Evolutionary conservation across 2,888 invertebrate genomes (phyloP), one percentile per base, ranked within the genome.

Genomic region (Athrips mouffetella): DNA sequence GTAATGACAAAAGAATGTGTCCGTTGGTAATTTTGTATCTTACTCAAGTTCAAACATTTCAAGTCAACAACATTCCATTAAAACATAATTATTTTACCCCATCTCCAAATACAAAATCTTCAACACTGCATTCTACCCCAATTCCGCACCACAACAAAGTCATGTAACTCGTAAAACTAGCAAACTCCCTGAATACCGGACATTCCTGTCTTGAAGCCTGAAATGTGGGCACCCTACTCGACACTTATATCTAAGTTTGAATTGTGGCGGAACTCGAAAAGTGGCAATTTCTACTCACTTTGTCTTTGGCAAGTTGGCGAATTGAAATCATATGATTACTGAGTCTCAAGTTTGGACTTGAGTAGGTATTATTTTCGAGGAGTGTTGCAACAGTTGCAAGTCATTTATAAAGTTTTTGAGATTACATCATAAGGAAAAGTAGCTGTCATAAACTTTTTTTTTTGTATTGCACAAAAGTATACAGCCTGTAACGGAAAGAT

Each of bases 241-340:
- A 25, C 35, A 27, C 45, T 27, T 35, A 46, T 48, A 33, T 42
- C 42, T 25, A 48, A 48, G 35, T 48, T 48, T 42, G 48, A 48
- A 44, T 48, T 29, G 48, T 44, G 48, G 25, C 18, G 18, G 35
- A 48, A 48, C 48, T 48, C 30, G 42, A 48, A 48, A 48, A 48
- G 48, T 46, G 45, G 45, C 45, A 37, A 46, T 46, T 37, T 46
- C 45, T 37, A 15, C 25, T 8, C 25, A 25, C 45, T 46, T 27
- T 25, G 35, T 46, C 45, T 46, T 27, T 16, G 25, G 25, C 16
- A 27, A 46, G 18, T 44, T 21, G 30, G 20, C 30, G 29, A 44
- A 44, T 30, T 21, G 44, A 44, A 44, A 44, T 44, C 44, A 44
- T 31, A 44, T 21, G 44, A 44, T 44, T 44, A 44, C 37, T 21